Evolutionary conservation across 2,113 vertebrate species (phyloP), one percentile per base, ranked within the genome.

Genomic region (Bagarius yarrelli): DNA sequence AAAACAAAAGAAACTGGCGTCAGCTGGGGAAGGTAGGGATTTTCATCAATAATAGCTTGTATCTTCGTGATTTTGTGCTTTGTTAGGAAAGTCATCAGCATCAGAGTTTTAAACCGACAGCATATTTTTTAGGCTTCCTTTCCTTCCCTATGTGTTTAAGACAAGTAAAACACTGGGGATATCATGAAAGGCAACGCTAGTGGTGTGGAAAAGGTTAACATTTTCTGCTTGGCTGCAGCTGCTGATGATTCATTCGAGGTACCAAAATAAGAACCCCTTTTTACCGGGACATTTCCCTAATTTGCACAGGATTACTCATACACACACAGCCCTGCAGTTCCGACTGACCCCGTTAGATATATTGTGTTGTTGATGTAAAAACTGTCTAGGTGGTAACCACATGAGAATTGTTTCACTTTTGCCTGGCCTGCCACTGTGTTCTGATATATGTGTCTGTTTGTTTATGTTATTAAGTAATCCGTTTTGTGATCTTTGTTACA

Each of bases 211-310:
- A 61, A 56, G 34, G 79, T 82, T 81, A 83, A 80, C 59, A 32
- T 82, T 82, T 57, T 75, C 79, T 78, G 80, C 72, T 61, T 85
- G 79, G 83, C 55, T 79, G 70, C 76, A 66, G 23, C 40, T 64
- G 69, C 67, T 30, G 72, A 70, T 82, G 76, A 85, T 63, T 85
- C 80, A 85, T 85, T 81, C 36, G 79, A 72, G 34, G 57, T 73
- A 85, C 84, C 61, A 82, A 87, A 85, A 83, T 82, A 83, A 83
- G 76, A 77, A 64, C 63, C 76, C 40, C 70, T 74, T 70, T 79
- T 8, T 81, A 78, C 80, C 55, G 83, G 86, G 86, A 85, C 76
- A 4, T 83, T 83, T 76, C 84, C 82, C 82, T 87, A 74, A 87
- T 82, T 85, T 87, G 84, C 84, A 83, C 79, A 44, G 40, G 40